Evolutionary conservation across 2,888 invertebrate genomes (phyloP).

Genomic region (Heliconius hortense): DNA sequence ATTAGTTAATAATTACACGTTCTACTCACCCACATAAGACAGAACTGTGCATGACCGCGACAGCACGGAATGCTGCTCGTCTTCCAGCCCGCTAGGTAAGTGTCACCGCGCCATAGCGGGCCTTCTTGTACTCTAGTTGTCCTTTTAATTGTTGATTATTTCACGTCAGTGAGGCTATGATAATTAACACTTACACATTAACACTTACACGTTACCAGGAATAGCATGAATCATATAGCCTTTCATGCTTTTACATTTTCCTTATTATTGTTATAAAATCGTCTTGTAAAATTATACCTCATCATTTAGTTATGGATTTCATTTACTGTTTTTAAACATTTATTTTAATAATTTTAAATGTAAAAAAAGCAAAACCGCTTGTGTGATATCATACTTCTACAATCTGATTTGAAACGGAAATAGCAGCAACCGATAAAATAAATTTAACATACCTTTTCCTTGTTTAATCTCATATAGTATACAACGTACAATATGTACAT

Average conservation of each 20-base stretch:
- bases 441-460: background rate
- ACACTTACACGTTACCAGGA: background rate
- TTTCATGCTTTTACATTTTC: background rate
- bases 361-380: background rate
- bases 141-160: conserved; percentile 59
- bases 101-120: conserved; percentile 72
- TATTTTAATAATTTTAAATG: too few relatives aligned
- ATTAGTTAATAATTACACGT: conserved; percentile 39
- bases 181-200: background rate
- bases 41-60: conserved; percentile 47
- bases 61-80: conserved; percentile 54
- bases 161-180: conserved; percentile 3
- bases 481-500: background rate
- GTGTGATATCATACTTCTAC: background rate
- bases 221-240: background rate
- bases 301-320: background rate
- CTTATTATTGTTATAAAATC: background rate
- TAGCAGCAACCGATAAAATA: background rate
- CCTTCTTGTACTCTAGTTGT: conserved; percentile 72
- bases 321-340: background rate
- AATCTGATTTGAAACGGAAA: conserved; percentile 8
- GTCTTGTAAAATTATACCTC: background rate
- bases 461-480: conserved; percentile 17
- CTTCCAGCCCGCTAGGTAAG: conserved; percentile 68
- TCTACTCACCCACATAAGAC: conserved; percentile 46